phyloP scores from a whole-genome alignment of 2,113 vertebrate species.

The Nerophis lumbriciformis region DNA sequence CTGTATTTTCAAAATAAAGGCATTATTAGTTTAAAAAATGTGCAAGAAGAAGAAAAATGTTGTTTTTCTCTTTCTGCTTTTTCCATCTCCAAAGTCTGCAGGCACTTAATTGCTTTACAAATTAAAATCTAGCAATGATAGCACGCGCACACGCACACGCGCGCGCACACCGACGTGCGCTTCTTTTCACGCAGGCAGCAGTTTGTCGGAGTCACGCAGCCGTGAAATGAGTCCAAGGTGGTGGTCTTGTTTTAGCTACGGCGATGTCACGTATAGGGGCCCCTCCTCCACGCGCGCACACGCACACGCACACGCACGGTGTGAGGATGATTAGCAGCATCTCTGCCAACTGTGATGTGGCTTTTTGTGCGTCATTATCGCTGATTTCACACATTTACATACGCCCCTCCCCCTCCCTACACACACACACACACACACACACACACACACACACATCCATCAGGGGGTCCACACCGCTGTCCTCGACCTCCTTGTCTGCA shows the following conservation, averaged over 20 bases:
- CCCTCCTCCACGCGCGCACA: slow-evolving; percentile 8
- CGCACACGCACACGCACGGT: slow-evolving; percentile 9
- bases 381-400: slow-evolving; percentile 74
- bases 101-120: slow-evolving; percentile 10
- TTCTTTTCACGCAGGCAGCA: slow-evolving; percentile 4
- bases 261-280: slow-evolving; percentile 1
- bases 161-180: background rate
- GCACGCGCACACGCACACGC: background rate
- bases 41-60: too few relatives aligned
- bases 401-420: slow-evolving; percentile 49
- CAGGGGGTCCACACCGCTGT: background rate
- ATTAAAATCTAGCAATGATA: slow-evolving; percentile 15
- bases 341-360: slow-evolving; percentile 73
- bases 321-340: slow-evolving; percentile 71
- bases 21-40: too few relatives aligned
- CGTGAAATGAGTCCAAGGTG: slow-evolving; percentile 46
- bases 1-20: too few relatives aligned
- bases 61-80: background rate
- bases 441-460: slow-evolving; percentile 1
- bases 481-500: background rate
- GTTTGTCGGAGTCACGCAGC: slow-evolving; percentile 16
- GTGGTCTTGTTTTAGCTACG: slow-evolving; percentile 35
- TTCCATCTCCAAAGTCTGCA: slow-evolving; percentile 12
- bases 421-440: background rate
- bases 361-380: slow-evolving; percentile 75